These are phyloP conservation scores for Gerris lacustris DNA, from an alignment of 2,888 invertebrate genomes.

Conservation along the genomic window DNA sequence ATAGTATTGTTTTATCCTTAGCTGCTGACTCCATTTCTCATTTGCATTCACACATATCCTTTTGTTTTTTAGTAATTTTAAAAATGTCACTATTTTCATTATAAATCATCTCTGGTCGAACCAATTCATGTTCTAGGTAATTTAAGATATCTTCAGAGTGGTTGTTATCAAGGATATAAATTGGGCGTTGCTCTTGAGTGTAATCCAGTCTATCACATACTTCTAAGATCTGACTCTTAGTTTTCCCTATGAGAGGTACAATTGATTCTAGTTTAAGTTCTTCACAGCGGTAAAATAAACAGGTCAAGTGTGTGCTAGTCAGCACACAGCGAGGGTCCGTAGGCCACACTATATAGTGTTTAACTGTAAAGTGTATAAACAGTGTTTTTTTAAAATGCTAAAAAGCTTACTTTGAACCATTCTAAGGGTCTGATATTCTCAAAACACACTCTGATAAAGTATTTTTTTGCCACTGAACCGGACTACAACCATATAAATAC, in stretches of 20 bases:
- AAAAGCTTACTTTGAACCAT: no score
- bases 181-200: conserved; percentile 46
- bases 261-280: conserved; percentile 64
- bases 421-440: no score
- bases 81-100: conserved; percentile 45
- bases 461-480: no score
- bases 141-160: conserved; percentile 69
- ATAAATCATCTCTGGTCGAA: conserved; percentile 43
- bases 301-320: no score
- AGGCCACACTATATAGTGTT: no score
- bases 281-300: conserved; percentile 63
- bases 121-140: conserved; percentile 64
- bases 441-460: no score
- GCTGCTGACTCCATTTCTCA: conserved; percentile 60
- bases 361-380: no score
- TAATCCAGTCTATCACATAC: conserved; percentile 71
- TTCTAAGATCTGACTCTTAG: conserved; percentile 54
- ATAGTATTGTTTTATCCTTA: conserved; percentile 57
- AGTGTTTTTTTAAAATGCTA: no score
- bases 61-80: conserved; percentile 51
- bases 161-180: conserved; percentile 49
- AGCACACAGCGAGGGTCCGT: no score
- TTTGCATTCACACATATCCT: conserved; percentile 61
- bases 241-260: conserved; percentile 46
- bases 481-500: no score